Evolutionary conservation across 2,888 invertebrate genomes (phyloP).

Genomic region (Drosophila melanosoma): DNA sequence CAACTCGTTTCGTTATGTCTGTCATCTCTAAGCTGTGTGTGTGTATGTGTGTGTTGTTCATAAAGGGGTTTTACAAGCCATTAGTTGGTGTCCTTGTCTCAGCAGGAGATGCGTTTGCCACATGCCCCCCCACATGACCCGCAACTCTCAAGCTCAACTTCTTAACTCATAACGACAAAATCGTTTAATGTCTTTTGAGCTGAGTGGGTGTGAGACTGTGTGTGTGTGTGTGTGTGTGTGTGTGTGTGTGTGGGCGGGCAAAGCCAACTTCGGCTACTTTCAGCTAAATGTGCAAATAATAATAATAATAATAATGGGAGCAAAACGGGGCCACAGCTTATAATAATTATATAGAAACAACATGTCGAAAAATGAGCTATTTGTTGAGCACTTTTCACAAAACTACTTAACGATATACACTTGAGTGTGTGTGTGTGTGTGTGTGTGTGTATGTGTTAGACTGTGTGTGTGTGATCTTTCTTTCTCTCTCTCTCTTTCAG

Average conservation of each 20-base stretch:
- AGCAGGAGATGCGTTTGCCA: slow-evolving; percentile 19
- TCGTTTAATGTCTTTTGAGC: slow-evolving; percentile 70
- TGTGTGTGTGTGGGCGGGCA: neutral
- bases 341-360: slow-evolving; percentile 5
- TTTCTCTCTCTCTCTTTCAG: slow-evolving; percentile 1
- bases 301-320: slow-evolving; percentile 56
- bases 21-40: slow-evolving; percentile 25
- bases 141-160: slow-evolving; percentile 8
- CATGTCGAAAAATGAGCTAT: slow-evolving; percentile 26
- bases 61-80: slow-evolving; percentile 75
- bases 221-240: neutral
- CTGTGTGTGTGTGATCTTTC: slow-evolving; percentile 16
- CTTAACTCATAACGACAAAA: slow-evolving; percentile 66
- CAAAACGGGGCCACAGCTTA: slow-evolving; percentile 2
- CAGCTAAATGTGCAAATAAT: slow-evolving; percentile 82
- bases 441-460: slow-evolving; percentile 2
- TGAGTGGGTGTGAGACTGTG: neutral
- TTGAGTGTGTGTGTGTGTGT: neutral
- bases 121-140: slow-evolving; percentile 14
- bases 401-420: slow-evolving; percentile 4
- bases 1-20: neutral
- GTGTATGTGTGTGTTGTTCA: slow-evolving; percentile 26
- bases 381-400: slow-evolving; percentile 27
- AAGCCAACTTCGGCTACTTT: neutral
- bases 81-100: slow-evolving; percentile 65